Base-by-base conservation (phyloP, 53 echinoderm and acorn worm species). In the Temnopleurus reevesii region DNA sequence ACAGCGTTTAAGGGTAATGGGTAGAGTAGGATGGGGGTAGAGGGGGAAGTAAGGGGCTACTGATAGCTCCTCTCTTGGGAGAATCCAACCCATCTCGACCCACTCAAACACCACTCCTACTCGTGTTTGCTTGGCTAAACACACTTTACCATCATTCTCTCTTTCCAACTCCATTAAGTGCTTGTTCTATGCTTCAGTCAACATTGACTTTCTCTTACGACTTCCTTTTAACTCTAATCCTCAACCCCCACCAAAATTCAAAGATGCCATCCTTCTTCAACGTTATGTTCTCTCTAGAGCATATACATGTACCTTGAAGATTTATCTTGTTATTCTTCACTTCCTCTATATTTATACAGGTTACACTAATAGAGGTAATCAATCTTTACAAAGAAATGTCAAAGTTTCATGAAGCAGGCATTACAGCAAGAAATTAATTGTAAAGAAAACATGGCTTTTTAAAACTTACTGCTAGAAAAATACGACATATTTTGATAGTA, bases 1-100 rank as follows among this genome's bases (percentile, higher is more conserved):
- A 35, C 83, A n/a, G n/a, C 58, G 83, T 83, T 83, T 83, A 83
- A 45, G 83, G 83, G 35, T 83, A 83, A 83, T 83, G 83, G 83
- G 21, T 28, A 57, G 25, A 57, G 58, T 31, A 38, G 83, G 83
- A 24, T 33, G 25, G 83, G 83, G 59, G 34, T 21, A 58, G 26
- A 36, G 57, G 43, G 12, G 26, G 55, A 13, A 13, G 71, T 9
- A 30, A 31, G 51, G 36, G 44, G 83, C 41, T 83, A 83, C 58
- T 83, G 83, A 83, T 83, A 83, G 83, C 45, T n/a, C 35, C 19
- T 83, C 83, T 57, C 83, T 0, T 24, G 83, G 83, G 83, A 55
- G 55, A 33, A 8, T 29, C 9, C 83, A 35, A 41, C 34, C 83
- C 58, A 43, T 24, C 53, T 29, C 25, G n/a, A 36, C 19, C 45